Evolutionary conservation across 2,888 invertebrate genomes (phyloP), one percentile per base, ranked within the genome.

Genomic region (Linyphia triangularis): DNA sequence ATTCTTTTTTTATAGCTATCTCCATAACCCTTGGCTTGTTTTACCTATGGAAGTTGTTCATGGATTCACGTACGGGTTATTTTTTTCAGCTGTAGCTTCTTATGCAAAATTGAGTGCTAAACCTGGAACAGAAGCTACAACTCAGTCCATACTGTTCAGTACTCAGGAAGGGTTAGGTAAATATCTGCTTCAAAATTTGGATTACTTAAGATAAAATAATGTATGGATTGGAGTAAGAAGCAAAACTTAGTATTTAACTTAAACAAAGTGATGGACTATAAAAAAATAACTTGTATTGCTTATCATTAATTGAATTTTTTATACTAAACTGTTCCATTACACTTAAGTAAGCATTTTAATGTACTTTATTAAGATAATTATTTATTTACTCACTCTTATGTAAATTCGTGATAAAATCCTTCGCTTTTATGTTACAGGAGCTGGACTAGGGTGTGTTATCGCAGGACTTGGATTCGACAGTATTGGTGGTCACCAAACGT

Each of bases 1-100:
- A 73, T 96, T 97, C 91, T 93, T 96, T 1, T 59, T 9, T 9
- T 78, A 78, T 10, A 70, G 70, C 22, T 70, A 70, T 24, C 33
- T 85, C 0, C 67, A 63, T 5, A 85, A 85, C 43, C 78, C 85
- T 0, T 85, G 78, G 78, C 61, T 22, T 24, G 33, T 96, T 72
- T 93, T 98, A 88, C 95, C 97, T 0, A 95, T 98, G 73, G 98
- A 98, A 93, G 92, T 97, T 89, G 93, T 96, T 9, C 97, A 98
- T 93, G 97, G 98, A 0, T 93, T 98, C 26, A 97, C 97, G 0
- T 96, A 96, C 92, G 98, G 97, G 19, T 94, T 97, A 92, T 96
- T 96, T 91, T 97, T 97, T 92, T 95, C 77, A 10, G 85, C 69
- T 19, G 22, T 85, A 61, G 78, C 78, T 19, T 96, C 96, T 0